A percentile compares a stretch with the other conserved stretches of the same genome.
Evolutionary conservation across 2,113 vertebrate genomes (phyloP).

Genomic region (Etia nguti): DNA sequence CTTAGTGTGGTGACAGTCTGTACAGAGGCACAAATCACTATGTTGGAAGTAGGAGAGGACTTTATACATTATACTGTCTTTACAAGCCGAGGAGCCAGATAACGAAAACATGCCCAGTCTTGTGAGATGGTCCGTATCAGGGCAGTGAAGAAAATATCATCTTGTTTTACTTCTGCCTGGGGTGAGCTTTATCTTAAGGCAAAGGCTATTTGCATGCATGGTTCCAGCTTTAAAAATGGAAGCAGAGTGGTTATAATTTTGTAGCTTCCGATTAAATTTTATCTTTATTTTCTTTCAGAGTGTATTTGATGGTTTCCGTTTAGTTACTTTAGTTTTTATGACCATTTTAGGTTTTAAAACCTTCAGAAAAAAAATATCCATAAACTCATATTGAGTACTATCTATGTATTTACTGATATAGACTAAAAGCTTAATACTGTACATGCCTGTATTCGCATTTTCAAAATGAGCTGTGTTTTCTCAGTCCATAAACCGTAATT

Average conservation of each 20-base stretch:
- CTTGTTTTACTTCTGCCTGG: background rate
- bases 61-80: background rate
- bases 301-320: background rate
- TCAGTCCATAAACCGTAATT: background rate
- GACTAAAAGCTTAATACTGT: background rate
- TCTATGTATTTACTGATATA: background rate
- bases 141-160: background rate
- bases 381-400: background rate
- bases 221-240: background rate
- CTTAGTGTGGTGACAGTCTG: constrained; percentile 2
- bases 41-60: background rate
- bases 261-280: background rate
- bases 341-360: background rate
- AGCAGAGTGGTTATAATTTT: background rate
- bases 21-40: background rate
- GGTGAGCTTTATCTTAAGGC: background rate
- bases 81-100: background rate
- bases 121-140: background rate
- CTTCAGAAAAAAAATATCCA: background rate
- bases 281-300: background rate
- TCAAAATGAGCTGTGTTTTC: background rate
- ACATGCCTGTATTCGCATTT: background rate
- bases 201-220: background rate
- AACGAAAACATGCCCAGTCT: background rate
- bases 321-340: background rate